Percentiles rank a stretch among this genome's conserved stretches.
These are phyloP conservation scores for Buceros bicornis DNA, from an alignment of 2,797 vertebrate species.

Conservation along the genomic window DNA sequence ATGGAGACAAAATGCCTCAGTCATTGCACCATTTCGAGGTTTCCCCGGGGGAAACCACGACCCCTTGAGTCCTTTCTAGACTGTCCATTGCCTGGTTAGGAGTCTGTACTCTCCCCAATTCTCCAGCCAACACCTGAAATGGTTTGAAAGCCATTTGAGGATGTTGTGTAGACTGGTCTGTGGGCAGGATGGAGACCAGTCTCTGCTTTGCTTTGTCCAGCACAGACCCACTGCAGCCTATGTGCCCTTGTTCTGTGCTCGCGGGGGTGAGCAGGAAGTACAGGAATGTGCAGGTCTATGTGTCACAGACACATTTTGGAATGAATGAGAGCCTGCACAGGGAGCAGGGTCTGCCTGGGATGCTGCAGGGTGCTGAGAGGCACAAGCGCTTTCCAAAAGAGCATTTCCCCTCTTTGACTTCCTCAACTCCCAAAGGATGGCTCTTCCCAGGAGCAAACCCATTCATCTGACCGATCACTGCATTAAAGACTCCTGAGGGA, in stretches of 20 bases:
- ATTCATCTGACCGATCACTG: background rate
- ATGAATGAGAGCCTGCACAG: background rate
- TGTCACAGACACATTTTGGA: background rate
- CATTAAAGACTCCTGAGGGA: background rate
- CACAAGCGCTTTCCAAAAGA: background rate
- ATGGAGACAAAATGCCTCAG: background rate
- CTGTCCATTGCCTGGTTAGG: background rate
- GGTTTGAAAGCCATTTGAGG: background rate
- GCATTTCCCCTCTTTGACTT: background rate
- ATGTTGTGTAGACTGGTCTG: background rate
- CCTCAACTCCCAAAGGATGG: background rate
- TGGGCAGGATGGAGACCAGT: background rate
- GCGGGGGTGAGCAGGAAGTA: background rate
- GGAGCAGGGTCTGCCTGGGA: background rate
- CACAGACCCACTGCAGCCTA: background rate
- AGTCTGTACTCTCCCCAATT: background rate
- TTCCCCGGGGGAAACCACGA: background rate
- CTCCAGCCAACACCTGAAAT: background rate
- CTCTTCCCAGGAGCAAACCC: background rate
- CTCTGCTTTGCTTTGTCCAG: background rate
- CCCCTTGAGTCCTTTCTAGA: background rate
- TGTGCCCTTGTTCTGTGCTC: background rate
- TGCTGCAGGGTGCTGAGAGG: background rate
- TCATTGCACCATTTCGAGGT: background rate
- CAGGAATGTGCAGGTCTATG: accelerated